These are phyloP conservation scores for Agrochola litura DNA, from an alignment of 2,888 invertebrate genomes.

Conservation along the genomic window DNA sequence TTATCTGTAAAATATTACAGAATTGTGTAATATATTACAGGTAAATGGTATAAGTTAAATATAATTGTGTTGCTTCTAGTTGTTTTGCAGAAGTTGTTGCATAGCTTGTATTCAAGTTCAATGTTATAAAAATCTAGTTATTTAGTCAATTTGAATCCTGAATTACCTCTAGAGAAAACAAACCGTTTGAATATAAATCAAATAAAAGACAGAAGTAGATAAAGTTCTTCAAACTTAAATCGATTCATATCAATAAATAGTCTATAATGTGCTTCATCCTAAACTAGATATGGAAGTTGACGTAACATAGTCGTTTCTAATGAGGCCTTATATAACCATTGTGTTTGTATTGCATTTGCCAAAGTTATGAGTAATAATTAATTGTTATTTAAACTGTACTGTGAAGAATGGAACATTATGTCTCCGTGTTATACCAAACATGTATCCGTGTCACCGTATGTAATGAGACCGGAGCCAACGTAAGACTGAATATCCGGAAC, in stretches of 20 bases:
- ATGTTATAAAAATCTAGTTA: slow-evolving; percentile 38
- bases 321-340: slow-evolving; percentile 45
- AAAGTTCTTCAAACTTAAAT: slow-evolving; percentile 29
- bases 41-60: slow-evolving; percentile 28
- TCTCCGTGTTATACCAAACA: slow-evolving; percentile 53
- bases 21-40: slow-evolving; percentile 59
- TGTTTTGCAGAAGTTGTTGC: slow-evolving; percentile 52
- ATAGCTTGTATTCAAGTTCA: slow-evolving; percentile 39
- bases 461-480: slow-evolving; percentile 54
- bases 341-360: slow-evolving; percentile 64
- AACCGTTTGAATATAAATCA: slow-evolving; percentile 18
- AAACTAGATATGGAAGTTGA: slow-evolving; percentile 42
- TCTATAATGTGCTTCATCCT: slow-evolving; percentile 26
- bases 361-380: slow-evolving; percentile 66
- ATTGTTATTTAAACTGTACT: slow-evolving; percentile 60
- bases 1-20: slow-evolving; percentile 67
- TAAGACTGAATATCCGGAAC: slow-evolving; percentile 72
- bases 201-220: slow-evolving; percentile 15
- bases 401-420: slow-evolving; percentile 45
- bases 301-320: slow-evolving; percentile 32
- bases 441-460: slow-evolving; percentile 29
- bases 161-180: slow-evolving; percentile 23
- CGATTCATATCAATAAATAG: slow-evolving; percentile 47
- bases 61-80: slow-evolving; percentile 42
- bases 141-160: slow-evolving; percentile 16